These are phyloP conservation scores for Poeciliopsis turneri DNA, from an alignment of 2,797 vertebrate genomes.

Conservation along the genomic window DNA sequence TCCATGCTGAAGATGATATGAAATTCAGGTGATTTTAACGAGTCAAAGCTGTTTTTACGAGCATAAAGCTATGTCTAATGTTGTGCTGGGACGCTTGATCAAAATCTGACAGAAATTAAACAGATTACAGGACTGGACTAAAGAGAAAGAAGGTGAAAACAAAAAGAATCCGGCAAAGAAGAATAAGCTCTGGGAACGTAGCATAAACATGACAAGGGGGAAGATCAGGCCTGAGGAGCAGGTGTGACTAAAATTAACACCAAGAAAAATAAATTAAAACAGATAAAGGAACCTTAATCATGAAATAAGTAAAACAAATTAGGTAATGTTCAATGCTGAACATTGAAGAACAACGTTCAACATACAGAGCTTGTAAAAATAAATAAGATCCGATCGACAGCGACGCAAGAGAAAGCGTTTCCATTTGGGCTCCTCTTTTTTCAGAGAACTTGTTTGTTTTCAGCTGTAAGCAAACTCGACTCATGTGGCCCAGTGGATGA, in stretches of 20 bases:
- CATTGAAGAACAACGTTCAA: not conserved
- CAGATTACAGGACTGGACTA: not conserved
- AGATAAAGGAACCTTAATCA: not conserved
- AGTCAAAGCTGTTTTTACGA: not conserved
- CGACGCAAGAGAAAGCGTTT: not conserved
- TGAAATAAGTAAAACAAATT: not conserved
- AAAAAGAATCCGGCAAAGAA: not conserved
- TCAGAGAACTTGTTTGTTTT: conserved; percentile 24
- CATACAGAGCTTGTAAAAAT: not conserved
- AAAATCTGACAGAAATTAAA: not conserved
- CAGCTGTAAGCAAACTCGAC: conserved; percentile 24
- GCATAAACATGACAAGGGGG: not conserved
- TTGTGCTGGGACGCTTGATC: not conserved
- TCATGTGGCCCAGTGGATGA: conserved; percentile 43
- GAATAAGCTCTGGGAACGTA: not conserved
- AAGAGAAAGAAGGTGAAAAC: not conserved
- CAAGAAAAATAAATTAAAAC: not conserved
- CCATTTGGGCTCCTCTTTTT: not conserved
- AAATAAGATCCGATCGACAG: not conserved
- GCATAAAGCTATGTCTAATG: not conserved
- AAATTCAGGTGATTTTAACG: not conserved
- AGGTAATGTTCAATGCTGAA: too few relatives aligned
- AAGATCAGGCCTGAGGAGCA: not conserved
- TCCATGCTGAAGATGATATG: not conserved
- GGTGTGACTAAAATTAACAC: not conserved